These are phyloP conservation scores for Perithous albicinctus DNA, from an alignment of 2,888 invertebrate species.

Conservation along the genomic window DNA sequence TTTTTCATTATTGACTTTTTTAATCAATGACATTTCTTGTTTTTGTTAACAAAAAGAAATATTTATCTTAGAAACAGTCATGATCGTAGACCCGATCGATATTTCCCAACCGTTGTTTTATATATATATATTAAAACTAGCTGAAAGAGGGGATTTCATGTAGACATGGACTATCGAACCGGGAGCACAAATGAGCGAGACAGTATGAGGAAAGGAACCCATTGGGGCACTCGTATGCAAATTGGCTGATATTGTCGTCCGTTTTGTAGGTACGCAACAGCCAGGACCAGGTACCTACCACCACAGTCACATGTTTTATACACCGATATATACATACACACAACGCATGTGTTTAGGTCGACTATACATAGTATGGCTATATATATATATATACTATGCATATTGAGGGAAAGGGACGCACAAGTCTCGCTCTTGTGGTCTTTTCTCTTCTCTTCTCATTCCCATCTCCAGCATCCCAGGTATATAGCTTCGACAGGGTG, in stretches of 20 bases:
- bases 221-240: conserved; percentile 78
- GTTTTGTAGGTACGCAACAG: conserved; percentile 73
- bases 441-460: conserved; percentile 58
- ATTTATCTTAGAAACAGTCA: neutral
- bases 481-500: conserved; percentile 15
- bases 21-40: no score
- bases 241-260: conserved; percentile 80
- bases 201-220: conserved; percentile 67
- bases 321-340: conserved; percentile 60
- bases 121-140: neutral
- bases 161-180: conserved; percentile 4
- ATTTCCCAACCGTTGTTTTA: neutral
- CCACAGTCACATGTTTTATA: conserved; percentile 42
- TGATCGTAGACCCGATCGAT: neutral
- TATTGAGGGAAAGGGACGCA: conserved; percentile 62
- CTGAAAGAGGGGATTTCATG: neutral
- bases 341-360: conserved; percentile 14
- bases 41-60: neutral
- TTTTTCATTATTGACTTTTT: no score
- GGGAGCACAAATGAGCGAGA: conserved; percentile 69
- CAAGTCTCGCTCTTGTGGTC: conserved; percentile 35
- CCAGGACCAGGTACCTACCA: conserved; percentile 65
- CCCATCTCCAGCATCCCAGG: conserved; percentile 46
- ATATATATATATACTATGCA: conserved; percentile 71
- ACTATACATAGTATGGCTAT: neutral